Conservation (phyloP, 2,113 vertebrate species). For the Gymnogyps californianus region DNA sequence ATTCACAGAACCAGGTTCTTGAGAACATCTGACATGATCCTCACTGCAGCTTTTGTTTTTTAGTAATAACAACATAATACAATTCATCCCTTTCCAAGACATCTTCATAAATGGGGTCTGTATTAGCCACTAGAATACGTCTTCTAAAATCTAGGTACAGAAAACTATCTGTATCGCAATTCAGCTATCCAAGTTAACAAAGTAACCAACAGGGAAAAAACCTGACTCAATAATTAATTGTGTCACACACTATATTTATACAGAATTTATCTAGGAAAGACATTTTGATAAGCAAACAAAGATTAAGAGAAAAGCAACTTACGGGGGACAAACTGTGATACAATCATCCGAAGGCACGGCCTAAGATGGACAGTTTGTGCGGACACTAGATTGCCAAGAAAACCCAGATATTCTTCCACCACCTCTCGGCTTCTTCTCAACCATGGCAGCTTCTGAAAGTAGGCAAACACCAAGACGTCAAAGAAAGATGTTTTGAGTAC, state of each 20-base stretch:
- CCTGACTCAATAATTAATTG: rapidly evolving
- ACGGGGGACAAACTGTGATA: slow-evolving; percentile 88
- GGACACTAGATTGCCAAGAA: slow-evolving; percentile 92
- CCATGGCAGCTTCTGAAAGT: slow-evolving; percentile 86
- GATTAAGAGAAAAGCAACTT: slow-evolving; percentile 12
- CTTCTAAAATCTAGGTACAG: background rate
- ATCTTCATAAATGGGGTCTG: background rate
- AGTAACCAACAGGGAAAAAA: background rate
- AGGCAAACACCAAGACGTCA: background rate
- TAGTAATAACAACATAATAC: background rate
- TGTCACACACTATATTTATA: background rate
- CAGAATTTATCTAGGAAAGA: background rate
- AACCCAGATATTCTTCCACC: slow-evolving; percentile 91
- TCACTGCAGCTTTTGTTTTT: background rate
- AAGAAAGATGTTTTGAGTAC: background rate
- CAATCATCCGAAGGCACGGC: slow-evolving; percentile 86
- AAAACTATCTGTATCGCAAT: background rate
- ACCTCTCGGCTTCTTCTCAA: slow-evolving; percentile 83
- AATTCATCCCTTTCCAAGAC: background rate
- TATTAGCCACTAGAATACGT: background rate
- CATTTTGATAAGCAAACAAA: background rate
- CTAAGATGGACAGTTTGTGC: slow-evolving; percentile 94
- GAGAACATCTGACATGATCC: background rate
- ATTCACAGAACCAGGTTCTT: background rate
- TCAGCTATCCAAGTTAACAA: background rate